phyloP scores from a whole-genome alignment of 2,113 vertebrate species.

The Xyliphius kryptos region DNA sequence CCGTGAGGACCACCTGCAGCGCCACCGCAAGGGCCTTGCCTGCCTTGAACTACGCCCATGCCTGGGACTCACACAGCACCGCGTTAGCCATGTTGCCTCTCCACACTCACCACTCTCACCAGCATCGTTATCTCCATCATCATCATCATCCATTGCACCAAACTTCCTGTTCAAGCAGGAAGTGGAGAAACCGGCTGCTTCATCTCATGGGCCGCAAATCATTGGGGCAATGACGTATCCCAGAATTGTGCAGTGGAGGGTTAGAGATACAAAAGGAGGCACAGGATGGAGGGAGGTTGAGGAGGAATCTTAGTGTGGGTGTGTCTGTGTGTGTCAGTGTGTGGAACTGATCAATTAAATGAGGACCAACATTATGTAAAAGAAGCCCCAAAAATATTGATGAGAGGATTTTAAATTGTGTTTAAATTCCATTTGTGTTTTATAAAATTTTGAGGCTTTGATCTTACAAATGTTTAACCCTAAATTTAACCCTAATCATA shows the following conservation, averaged over 20 bases:
- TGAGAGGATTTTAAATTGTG: no score
- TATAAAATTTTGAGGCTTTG: no score
- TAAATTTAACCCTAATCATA: no score
- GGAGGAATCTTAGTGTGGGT: no score
- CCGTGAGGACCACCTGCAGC: conserved; percentile 93
- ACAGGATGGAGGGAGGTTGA: conserved; percentile 51
- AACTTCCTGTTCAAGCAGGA: conserved; percentile 52
- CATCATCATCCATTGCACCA: conserved; percentile 40
- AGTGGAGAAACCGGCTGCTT: conserved; percentile 33
- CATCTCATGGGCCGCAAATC: not conserved
- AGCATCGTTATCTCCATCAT: no score
- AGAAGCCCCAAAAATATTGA: no score
- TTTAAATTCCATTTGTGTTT: no score
- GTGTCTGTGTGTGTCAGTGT: no score
- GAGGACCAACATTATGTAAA: no score
- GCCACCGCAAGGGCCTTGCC: conserved; percentile 95
- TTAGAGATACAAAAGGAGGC: conserved; percentile 21
- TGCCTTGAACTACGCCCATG: conserved; percentile 87
- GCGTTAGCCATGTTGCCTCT: conserved; percentile 33
- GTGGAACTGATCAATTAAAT: no score
- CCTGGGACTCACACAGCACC: not conserved
- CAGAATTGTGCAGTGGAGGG: conserved; percentile 40
- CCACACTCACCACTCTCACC: conserved; percentile 23
- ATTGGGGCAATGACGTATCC: conserved; percentile 40
- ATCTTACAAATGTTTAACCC: no score